Evolutionary conservation across 1,140 invertebrate genomes (phyloP).

Genomic region (Calycopis cecrops): DNA sequence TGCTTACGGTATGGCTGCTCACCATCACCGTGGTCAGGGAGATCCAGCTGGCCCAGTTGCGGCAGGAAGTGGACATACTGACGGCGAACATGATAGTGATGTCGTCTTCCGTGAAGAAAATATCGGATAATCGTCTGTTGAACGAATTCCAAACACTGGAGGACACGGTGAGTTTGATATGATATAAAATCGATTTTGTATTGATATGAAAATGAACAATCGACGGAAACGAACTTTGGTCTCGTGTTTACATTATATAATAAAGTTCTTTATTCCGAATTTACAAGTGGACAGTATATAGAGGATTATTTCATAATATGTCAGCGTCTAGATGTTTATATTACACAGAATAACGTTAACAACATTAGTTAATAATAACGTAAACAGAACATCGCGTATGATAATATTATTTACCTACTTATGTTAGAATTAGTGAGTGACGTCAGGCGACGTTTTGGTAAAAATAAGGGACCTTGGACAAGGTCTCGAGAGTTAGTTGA

Average conservation of each 20-base stretch:
- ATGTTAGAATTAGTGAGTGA: background rate
- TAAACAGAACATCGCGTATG: too few species aligned
- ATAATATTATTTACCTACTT: too few species aligned
- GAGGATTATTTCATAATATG: too few species aligned
- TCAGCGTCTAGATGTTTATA: too few species aligned
- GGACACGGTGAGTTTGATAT: slow-evolving; percentile 51
- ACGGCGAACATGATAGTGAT: slow-evolving; percentile 53
- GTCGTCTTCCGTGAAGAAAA: slow-evolving; percentile 49
- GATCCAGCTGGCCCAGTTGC: slow-evolving; percentile 45
- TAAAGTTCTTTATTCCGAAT: too few species aligned
- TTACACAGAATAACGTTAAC: too few species aligned
- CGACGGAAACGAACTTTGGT: background rate
- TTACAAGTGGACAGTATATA: too few species aligned
- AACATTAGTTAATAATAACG: too few species aligned
- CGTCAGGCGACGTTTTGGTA: background rate
- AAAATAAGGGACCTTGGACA: slow-evolving; percentile 3
- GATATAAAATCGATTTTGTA: background rate
- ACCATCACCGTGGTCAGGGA: slow-evolving; percentile 48
- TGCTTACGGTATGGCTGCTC: slow-evolving; percentile 40
- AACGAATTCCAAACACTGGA: slow-evolving; percentile 57
- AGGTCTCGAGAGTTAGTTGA: background rate
- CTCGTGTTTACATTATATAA: too few species aligned
- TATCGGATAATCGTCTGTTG: slow-evolving; percentile 49
- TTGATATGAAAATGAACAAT: background rate
- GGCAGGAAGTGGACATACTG: slow-evolving; percentile 51